Evolutionary conservation across 2,113 vertebrate genomes (phyloP).

Genomic region (Eubucco bourcierii): DNA sequence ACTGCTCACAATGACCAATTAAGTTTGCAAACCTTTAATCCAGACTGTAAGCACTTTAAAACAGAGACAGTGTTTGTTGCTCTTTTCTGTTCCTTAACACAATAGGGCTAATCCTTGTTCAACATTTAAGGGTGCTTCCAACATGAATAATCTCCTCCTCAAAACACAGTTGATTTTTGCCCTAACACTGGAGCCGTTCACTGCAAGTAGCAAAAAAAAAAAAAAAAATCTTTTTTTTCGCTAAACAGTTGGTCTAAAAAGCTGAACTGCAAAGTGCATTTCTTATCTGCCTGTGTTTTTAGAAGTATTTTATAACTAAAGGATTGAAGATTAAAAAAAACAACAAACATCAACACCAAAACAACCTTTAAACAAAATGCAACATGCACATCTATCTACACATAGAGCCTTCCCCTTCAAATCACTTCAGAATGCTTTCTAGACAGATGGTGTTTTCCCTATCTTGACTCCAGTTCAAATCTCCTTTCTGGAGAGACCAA

Average conservation of each 20-base stretch:
- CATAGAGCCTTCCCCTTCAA: neutral
- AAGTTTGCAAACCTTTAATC: slow-evolving; percentile 7
- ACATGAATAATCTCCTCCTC: neutral
- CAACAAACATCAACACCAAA: neutral
- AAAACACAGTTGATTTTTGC: neutral
- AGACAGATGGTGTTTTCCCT: slow-evolving; percentile 68
- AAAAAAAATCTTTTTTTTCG: neutral
- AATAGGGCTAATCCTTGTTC: slow-evolving; percentile 3
- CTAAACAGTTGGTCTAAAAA: neutral
- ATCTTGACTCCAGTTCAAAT: slow-evolving; percentile 60
- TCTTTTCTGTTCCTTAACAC: slow-evolving; percentile 26
- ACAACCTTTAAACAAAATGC: neutral
- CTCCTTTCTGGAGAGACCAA: slow-evolving; percentile 54
- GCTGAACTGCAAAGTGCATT: neutral
- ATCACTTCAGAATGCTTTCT: slow-evolving; percentile 27
- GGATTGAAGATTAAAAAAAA: neutral
- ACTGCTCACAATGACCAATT: neutral
- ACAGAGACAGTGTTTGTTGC: slow-evolving; percentile 12
- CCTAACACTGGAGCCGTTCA: neutral
- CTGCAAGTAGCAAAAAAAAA: neutral
- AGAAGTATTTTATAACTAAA: neutral
- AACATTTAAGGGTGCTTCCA: slow-evolving; percentile 20
- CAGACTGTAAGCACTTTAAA: neutral
- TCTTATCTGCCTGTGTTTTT: neutral
- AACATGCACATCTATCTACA: neutral